Evolutionary conservation across 2,797 vertebrate genomes (phyloP).

Genomic region (Enteromius radiatus): DNA sequence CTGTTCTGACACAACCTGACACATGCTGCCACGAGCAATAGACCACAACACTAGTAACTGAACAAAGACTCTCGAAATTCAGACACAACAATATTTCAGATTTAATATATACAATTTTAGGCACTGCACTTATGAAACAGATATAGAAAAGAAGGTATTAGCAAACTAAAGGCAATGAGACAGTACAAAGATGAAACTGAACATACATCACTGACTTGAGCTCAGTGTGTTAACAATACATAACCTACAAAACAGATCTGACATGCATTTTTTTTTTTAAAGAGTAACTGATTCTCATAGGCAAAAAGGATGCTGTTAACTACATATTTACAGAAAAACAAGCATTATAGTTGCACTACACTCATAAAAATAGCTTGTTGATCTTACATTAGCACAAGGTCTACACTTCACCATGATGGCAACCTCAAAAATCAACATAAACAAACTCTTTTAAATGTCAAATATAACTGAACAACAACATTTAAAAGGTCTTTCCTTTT

Average conservation of each 20-base stretch:
- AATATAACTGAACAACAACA: no score
- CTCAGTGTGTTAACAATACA: background rate
- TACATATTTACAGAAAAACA: background rate
- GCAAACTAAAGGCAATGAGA: background rate
- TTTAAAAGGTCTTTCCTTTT: no score
- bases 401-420: no score
- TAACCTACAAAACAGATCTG: background rate
- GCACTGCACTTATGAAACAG: background rate
- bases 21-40: background rate
- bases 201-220: background rate
- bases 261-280: background rate
- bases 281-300: no score
- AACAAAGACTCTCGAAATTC: background rate
- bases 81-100: background rate
- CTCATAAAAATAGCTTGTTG: no score
- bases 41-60: background rate
- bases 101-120: background rate
- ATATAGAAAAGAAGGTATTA: background rate
- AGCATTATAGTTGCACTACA: no score
- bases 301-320: background rate
- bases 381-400: no score
- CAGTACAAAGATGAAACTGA: background rate
- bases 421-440: no score
- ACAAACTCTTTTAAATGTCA: no score
- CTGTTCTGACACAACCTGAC: background rate